Evolutionary conservation across 1,140 invertebrate genomes (phyloP).

Genomic region (Bombus sibiricus): DNA sequence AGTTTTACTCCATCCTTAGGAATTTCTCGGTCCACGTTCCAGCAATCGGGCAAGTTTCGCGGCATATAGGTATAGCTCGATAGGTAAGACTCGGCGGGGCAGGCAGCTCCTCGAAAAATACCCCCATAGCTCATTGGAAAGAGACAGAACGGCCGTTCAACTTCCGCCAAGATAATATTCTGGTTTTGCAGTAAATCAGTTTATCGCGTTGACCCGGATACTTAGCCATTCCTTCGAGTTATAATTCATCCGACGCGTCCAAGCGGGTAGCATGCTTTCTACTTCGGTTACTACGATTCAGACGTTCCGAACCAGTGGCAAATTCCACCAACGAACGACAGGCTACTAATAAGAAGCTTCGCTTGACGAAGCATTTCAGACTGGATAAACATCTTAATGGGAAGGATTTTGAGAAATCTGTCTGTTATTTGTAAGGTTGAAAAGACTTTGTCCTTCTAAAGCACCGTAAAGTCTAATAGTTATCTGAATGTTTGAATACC

Average conservation of each 20-base stretch:
- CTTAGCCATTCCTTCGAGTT: conserved; percentile 45
- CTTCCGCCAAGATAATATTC: conserved; percentile 41
- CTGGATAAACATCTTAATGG: not conserved
- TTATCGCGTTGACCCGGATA: conserved; percentile 54
- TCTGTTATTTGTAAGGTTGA: no score
- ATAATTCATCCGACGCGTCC: conserved; percentile 36
- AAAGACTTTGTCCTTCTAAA: no score
- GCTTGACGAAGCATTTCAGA: no score
- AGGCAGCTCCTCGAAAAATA: conserved; percentile 28
- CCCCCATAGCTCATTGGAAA: conserved; percentile 38
- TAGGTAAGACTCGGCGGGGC: not conserved
- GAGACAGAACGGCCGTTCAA: conserved; percentile 40
- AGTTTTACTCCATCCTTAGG: not conserved
- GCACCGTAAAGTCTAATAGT: no score
- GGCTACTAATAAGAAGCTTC: not conserved
- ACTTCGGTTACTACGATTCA: not conserved
- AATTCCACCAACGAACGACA: not conserved
- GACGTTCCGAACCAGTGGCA: not conserved
- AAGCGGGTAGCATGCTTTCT: not conserved
- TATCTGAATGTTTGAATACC: no score
- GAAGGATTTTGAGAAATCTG: not conserved
- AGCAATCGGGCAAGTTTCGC: conserved; percentile 16
- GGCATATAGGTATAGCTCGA: not conserved
- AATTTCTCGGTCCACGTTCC: not conserved
- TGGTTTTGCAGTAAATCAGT: conserved; percentile 54